Base-by-base conservation (phyloP, 1,140 invertebrate genomes). In the Dufourea novaeangliae region DNA sequence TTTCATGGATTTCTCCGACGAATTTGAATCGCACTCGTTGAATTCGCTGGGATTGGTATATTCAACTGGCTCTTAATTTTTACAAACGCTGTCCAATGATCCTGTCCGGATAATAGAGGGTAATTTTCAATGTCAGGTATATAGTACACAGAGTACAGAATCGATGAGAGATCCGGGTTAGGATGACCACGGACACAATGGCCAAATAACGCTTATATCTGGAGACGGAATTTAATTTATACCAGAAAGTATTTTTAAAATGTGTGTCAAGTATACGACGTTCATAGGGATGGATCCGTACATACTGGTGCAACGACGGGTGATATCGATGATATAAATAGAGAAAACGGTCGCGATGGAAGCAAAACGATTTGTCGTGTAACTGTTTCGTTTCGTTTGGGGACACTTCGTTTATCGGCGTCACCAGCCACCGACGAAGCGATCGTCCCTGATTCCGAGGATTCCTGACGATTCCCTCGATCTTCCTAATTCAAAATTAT, bases 171-270 rank as follows among this genome's bases (percentile, higher is more conserved):
- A 8, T 3, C 34, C 34, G 34, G 34, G 8, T n/a, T n/a, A n/a
- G 46, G 46, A 17, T n/a, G 20, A 44, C 29, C 27, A 6, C 0
- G 25, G 12, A 32, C 32, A 11, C 62, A 46, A 54, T 63, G n/a
- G 22, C 74, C 67, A 80, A 84, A 85, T 74, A 74, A 84, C 69
- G 69, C 68, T 46, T 67, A 57, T 69, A 66, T 56, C 72, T 54
- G 50, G 67, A 72, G 64, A 32, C 37, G 70, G 67, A 79, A 62
- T 80, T 77, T 34, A 74, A 78, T 84, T 84, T 81, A 72, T 71
- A 84, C 74, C 83, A 71, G 79, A 62, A 81, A 67, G 82, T 85
- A 85, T 85, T 85, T 85, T 84, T 85, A 85, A 85, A 80, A 85
- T 84, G 68, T 84, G 61, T 85, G 83, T 85, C 83, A 84, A 85